Conservation (phyloP, 2,888 invertebrate species). For the Leucoma salicis region DNA sequence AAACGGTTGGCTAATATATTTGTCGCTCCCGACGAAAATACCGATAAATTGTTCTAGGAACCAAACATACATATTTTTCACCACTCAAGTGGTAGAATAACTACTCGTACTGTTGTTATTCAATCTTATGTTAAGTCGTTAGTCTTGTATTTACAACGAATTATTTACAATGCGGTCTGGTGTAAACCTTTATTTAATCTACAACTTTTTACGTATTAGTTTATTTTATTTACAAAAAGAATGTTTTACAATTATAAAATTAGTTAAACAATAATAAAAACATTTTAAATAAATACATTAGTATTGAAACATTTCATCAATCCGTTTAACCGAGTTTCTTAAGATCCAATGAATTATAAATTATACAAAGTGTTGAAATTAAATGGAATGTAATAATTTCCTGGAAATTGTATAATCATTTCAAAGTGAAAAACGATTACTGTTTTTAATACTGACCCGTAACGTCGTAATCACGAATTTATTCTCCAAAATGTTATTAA, state of each 20-base stretch:
- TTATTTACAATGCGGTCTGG: conserved; percentile 70
- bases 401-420: conserved; percentile 24
- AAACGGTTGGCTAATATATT: too few species aligned
- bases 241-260: conserved; percentile 30
- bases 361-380: neutral
- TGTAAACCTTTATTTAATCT: conserved; percentile 56
- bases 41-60: conserved; percentile 71
- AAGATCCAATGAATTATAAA: too few species aligned
- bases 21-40: too few species aligned
- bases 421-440: conserved; percentile 7
- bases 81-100: conserved; percentile 58
- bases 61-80: conserved; percentile 56
- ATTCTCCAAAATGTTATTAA: conserved; percentile 26
- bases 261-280: neutral
- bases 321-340: too few species aligned
- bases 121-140: conserved; percentile 41
- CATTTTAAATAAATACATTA: too few species aligned
- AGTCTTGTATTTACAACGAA: conserved; percentile 65
- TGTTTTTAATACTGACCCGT: conserved; percentile 26
- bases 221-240: conserved; percentile 37
- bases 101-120: conserved; percentile 36
- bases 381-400: neutral
- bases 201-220: conserved; percentile 37
- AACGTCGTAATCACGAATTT: conserved; percentile 20
- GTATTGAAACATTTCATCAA: too few species aligned